phyloP scores from a whole-genome alignment of 2,113 vertebrate species.

The Syngnathus typhle region DNA sequence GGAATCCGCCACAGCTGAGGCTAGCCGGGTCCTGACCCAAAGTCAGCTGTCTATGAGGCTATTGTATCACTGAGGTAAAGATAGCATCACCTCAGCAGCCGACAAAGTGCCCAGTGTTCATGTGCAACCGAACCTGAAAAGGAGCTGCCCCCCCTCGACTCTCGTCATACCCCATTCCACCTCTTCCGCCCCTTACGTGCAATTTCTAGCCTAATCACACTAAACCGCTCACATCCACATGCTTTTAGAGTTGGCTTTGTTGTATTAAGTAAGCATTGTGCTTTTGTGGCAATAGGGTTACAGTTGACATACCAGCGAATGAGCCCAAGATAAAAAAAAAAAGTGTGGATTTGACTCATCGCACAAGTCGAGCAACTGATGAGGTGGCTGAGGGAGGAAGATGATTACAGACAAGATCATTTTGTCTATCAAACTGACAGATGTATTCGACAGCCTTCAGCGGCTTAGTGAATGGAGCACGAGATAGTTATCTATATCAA shows the following conservation, averaged over 20 bases:
- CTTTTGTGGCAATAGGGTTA: constrained; percentile 21
- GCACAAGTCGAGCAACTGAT: constrained; percentile 15
- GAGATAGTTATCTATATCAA: background rate
- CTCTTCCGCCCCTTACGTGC: background rate
- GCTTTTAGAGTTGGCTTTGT: constrained; percentile 4
- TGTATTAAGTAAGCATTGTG: constrained; percentile 7
- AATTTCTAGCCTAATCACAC: constrained; percentile 25
- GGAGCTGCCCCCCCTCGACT: constrained; percentile 19
- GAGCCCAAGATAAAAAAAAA: constrained; percentile 18
- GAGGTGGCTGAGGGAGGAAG: constrained; percentile 16
- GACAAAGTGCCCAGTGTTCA: constrained; percentile 56
- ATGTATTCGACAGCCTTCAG: background rate
- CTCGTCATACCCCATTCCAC: constrained; percentile 16
- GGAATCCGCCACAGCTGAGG: constrained; percentile 6
- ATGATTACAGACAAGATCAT: constrained; percentile 36
- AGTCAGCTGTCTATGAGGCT: constrained; percentile 53
- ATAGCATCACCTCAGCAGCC: constrained; percentile 51
- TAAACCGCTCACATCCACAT: constrained; percentile 14
- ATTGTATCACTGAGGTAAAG: constrained; percentile 57
- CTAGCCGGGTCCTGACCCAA: constrained; percentile 17
- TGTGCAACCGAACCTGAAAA: constrained; percentile 38
- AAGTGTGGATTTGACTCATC: constrained; percentile 35
- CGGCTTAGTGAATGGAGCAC: background rate
- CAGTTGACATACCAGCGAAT: background rate
- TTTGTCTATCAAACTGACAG: constrained; percentile 17